These are phyloP conservation scores for Dermatemys mawii DNA, from an alignment of 2,113 vertebrate species.

Conservation along the genomic window DNA sequence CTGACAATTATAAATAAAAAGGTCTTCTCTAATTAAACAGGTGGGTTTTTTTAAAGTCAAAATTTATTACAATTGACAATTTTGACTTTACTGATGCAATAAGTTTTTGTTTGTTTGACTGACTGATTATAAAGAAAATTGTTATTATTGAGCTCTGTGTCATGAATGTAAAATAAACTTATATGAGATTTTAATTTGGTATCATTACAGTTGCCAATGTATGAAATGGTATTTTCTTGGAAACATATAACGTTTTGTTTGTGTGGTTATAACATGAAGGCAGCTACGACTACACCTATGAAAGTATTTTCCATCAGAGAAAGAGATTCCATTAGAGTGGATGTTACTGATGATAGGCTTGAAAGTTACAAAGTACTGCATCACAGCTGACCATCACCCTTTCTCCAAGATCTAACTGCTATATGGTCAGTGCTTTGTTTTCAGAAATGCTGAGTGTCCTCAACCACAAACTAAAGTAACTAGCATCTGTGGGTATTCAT, in stretches of 20 bases:
- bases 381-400: not conserved
- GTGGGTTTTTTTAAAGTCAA: not conserved
- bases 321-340: not conserved
- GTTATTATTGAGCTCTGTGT: not conserved
- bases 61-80: not conserved
- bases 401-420: not conserved
- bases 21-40: not conserved
- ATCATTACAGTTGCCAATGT: not conserved
- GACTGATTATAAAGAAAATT: not conserved
- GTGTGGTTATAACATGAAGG: not conserved
- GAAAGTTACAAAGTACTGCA: not conserved
- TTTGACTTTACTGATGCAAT: not conserved
- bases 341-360: not conserved
- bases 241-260: not conserved
- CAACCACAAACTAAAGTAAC: not conserved
- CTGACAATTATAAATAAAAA: not conserved
- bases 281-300: not conserved
- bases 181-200: not conserved
- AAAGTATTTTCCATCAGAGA: not conserved
- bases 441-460: not conserved
- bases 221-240: not conserved
- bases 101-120: not conserved
- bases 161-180: not conserved
- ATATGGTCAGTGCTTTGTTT: not conserved
- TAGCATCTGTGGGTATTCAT: not conserved